Evolutionary conservation across 2,888 invertebrate genomes (phyloP), one percentile per base, ranked within the genome.

Genomic region (Acleris sparsana): DNA sequence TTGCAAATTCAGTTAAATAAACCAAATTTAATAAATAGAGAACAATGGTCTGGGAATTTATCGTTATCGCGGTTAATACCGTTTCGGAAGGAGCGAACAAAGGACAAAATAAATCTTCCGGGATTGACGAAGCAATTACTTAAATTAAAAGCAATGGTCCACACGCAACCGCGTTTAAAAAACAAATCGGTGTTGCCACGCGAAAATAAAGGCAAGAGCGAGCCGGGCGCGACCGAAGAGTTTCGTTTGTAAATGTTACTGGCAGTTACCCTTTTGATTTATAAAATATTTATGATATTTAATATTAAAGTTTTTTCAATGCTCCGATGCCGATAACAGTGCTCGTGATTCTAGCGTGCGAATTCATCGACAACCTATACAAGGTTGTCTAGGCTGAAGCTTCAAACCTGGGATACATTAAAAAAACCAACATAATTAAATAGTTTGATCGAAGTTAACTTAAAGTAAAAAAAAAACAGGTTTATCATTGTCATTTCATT

Each of bases 61-160:
- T 66, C 20, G 66, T 62, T 57, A 64, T 48, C 64, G 58, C 60
- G 57, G 61, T 58, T 58, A 61, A 68, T 64, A 46, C 33, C 25
- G 56, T 33, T 62, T 63, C 64, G 65, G 71, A 72, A 69, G 64
- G 71, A 72, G 69, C 62, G 69, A 69, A 71, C 67, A 69, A 57
- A 69, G 48, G 70, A 77, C 79, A 76, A 73, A 77, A 72, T 73
- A 77, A 77, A 73, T 73, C 72, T 74, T 71, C 73, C 72, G 75
- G 80, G 82, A 82, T 82, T 82, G 84, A 84, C 82, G 80, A 80
- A 83, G 83, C 81, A 84, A 84, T 83, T 81, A 82, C 75, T 77
- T 76, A 76, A 80, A 84, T 83, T 83, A 78, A 83, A 82, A 79
- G 72, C 73, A 72, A 77, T 74, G 74, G 72, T 69, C 71, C 72